Percentiles rank a stretch among this genome's conserved stretches.
Conservation (phyloP, 2,888 invertebrate genomes). For the Agrochola lota region DNA sequence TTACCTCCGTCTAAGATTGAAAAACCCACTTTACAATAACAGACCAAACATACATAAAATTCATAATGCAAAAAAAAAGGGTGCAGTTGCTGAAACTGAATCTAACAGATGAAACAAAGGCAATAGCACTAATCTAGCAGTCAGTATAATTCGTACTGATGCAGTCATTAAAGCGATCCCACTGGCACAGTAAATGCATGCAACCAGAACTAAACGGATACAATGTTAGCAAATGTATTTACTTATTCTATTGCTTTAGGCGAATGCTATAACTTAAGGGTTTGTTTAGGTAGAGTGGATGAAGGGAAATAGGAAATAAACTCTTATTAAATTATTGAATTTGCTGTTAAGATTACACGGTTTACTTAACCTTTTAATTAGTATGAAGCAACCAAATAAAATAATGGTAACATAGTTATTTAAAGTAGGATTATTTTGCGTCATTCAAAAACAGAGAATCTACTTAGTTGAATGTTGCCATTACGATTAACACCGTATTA, state of each 20-base stretch:
- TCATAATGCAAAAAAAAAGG: background rate
- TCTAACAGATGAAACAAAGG: constrained; percentile 11
- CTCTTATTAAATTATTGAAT: background rate
- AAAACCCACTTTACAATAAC: background rate
- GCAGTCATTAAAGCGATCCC: constrained; percentile 30
- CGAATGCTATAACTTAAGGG: background rate
- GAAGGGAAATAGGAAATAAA: background rate
- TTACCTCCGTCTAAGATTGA: background rate
- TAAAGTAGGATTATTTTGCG: background rate
- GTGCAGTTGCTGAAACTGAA: background rate
- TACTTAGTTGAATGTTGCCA: background rate
- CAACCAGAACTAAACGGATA: constrained; percentile 20
- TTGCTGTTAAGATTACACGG: background rate
- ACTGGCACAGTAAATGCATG: constrained; percentile 12
- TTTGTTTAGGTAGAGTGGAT: constrained; percentile 1
- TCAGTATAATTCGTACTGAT: constrained; percentile 15
- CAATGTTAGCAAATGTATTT: constrained; percentile 16
- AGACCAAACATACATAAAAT: background rate
- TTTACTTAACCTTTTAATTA: background rate
- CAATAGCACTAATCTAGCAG: background rate
- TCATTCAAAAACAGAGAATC: background rate
- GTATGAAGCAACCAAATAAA: background rate
- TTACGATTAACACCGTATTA: background rate
- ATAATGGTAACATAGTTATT: background rate
- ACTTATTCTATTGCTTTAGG: constrained; percentile 11